Evolutionary conservation across 2,797 vertebrate genomes (phyloP).

Genomic region (Amblyopsis hoosieri): DNA sequence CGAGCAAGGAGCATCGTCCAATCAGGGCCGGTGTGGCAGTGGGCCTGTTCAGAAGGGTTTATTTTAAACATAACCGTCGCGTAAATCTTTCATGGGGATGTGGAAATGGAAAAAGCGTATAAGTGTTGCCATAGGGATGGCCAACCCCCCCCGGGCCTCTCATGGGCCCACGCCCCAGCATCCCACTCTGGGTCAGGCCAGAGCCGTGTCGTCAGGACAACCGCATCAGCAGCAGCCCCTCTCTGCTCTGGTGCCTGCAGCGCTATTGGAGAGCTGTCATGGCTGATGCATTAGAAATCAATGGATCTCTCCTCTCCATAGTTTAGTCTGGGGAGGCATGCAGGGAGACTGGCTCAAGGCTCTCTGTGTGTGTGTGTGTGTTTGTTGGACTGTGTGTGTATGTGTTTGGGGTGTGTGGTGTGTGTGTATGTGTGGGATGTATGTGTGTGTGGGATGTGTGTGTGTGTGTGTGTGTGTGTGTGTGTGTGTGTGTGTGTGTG

Average conservation of each 20-base stretch:
- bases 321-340: constrained; percentile 54
- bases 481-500: no score
- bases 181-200: no score
- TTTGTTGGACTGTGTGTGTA: no score
- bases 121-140: background rate
- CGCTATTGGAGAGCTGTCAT: constrained; percentile 72
- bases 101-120: background rate
- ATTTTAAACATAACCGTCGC: no score
- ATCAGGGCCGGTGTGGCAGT: no score
- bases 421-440: background rate
- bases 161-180: background rate
- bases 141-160: background rate
- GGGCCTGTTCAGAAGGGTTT: no score
- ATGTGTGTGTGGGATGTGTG: constrained; percentile 7
- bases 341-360: constrained; percentile 49
- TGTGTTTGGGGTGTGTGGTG: background rate
- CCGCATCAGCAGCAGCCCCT: constrained; percentile 48
- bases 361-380: background rate
- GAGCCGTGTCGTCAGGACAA: constrained; percentile 56
- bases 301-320: constrained; percentile 61
- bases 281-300: constrained; percentile 71
- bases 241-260: constrained; percentile 52
- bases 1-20: no score
- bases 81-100: background rate
- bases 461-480: constrained; percentile 7